Conservation (phyloP, 2,888 invertebrate genomes). For the Netelia inedita region DNA sequence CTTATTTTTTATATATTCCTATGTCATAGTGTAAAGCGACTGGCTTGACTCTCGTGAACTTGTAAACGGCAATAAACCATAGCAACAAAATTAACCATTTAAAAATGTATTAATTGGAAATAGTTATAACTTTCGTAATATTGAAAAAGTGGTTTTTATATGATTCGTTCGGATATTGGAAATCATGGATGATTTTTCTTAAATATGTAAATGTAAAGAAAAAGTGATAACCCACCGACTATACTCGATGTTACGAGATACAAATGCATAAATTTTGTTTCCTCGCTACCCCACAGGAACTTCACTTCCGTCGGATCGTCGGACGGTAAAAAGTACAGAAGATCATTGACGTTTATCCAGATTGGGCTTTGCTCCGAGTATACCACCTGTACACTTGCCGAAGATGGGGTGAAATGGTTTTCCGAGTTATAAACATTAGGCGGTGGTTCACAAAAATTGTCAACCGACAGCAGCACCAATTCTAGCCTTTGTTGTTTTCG, state of each 20-base stretch:
- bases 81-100: too few species aligned
- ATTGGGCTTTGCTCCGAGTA: slow-evolving; percentile 89
- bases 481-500: slow-evolving; percentile 94
- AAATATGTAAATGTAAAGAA: too few species aligned
- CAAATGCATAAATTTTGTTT: slow-evolving; percentile 95
- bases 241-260: slow-evolving; percentile 91
- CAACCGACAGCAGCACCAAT: slow-evolving; percentile 92
- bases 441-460: slow-evolving; percentile 90
- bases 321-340: slow-evolving; percentile 92
- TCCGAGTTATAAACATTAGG: slow-evolving; percentile 86
- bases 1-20: too few species aligned
- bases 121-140: too few species aligned
- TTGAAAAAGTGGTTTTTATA: too few species aligned
- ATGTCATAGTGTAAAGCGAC: too few species aligned
- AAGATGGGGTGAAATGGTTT: slow-evolving; percentile 83
- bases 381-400: slow-evolving; percentile 87
- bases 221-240: slow-evolving; percentile 76
- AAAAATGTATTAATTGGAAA: too few species aligned
- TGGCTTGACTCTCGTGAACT: too few species aligned
- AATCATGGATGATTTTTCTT: too few species aligned
- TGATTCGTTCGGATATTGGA: too few species aligned
- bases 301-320: slow-evolving; percentile 85
- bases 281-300: slow-evolving; percentile 97
- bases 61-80: too few species aligned
- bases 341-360: slow-evolving; percentile 98